Evolutionary conservation across 1,140 invertebrate genomes (phyloP).

Genomic region (Solen grandis): DNA sequence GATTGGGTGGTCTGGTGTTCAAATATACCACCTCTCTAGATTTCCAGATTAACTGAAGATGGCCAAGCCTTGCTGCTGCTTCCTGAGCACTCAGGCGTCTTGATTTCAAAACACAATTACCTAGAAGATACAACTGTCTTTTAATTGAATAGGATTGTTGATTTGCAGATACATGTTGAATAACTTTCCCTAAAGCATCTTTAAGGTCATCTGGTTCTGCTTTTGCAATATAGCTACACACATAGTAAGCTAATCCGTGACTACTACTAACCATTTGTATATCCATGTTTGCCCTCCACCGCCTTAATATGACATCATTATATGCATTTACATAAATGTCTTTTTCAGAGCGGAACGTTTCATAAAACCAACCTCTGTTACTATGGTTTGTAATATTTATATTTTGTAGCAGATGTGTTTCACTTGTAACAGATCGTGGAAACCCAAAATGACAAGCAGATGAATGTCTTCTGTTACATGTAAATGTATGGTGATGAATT

Average conservation of each 20-base stretch:
- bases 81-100: conserved; percentile 33
- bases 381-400: neutral
- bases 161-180: conserved; percentile 11
- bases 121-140: conserved; percentile 18
- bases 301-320: conserved; percentile 11
- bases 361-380: conserved; percentile 34
- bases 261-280: conserved; percentile 16
- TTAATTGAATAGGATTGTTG: neutral
- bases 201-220: conserved; percentile 37
- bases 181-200: conserved; percentile 28
- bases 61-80: conserved; percentile 36
- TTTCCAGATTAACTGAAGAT: conserved; percentile 27
- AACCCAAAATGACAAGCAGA: conserved; percentile 42
- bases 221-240: conserved; percentile 41
- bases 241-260: conserved; percentile 14
- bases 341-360: conserved; percentile 10
- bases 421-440: conserved; percentile 2
- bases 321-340: conserved; percentile 52
- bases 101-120: conserved; percentile 28
- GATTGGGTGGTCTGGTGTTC: neutral
- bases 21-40: conserved; percentile 8
- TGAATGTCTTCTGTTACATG: conserved; percentile 10
- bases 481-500: conserved; percentile 33
- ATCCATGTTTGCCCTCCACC: conserved; percentile 13
- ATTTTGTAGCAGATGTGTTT: neutral